phyloP scores from a whole-genome alignment of 2,888 invertebrate species.

The Caenorhabditis panamensis region DNA sequence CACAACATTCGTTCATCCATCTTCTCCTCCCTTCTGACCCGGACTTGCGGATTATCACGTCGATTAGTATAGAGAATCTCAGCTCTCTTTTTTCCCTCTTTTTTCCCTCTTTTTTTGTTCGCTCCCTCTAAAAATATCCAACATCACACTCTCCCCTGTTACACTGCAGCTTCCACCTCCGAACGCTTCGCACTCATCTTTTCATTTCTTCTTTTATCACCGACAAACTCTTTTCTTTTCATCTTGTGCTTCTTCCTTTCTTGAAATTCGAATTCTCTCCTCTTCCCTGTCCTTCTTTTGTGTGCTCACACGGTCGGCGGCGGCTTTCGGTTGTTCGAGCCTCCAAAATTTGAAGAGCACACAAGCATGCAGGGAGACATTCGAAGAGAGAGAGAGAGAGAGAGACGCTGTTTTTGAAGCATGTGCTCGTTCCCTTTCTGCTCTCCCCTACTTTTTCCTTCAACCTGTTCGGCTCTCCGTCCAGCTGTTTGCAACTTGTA shows the following conservation, averaged over 20 bases:
- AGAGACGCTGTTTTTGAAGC: conserved; percentile 15
- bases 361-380: conserved; percentile 3
- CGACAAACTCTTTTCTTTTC: no score
- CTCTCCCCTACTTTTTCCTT: conserved; percentile 9
- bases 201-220: conserved; percentile 5
- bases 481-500: conserved; percentile 15
- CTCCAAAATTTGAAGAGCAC: conserved; percentile 52
- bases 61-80: conserved; percentile 12
- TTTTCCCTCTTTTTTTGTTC: background rate
- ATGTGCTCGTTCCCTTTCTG: conserved; percentile 1
- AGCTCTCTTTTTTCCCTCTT: conserved; percentile 25
- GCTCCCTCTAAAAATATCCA: conserved; percentile 13
- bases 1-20: conserved; percentile 2
- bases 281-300: background rate
- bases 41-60: conserved; percentile 15
- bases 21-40: conserved; percentile 9
- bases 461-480: conserved; percentile 16
- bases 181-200: conserved; percentile 16
- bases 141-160: conserved; percentile 2
- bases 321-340: conserved; percentile 36
- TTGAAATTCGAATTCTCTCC: background rate
- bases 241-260: conserved; percentile 1
- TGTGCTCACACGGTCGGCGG: conserved; percentile 14
- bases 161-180: conserved; percentile 8
- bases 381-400: conserved; percentile 2